Evolutionary conservation across 2,888 invertebrate species (phyloP).

Genomic region (Lymantria monacha): DNA sequence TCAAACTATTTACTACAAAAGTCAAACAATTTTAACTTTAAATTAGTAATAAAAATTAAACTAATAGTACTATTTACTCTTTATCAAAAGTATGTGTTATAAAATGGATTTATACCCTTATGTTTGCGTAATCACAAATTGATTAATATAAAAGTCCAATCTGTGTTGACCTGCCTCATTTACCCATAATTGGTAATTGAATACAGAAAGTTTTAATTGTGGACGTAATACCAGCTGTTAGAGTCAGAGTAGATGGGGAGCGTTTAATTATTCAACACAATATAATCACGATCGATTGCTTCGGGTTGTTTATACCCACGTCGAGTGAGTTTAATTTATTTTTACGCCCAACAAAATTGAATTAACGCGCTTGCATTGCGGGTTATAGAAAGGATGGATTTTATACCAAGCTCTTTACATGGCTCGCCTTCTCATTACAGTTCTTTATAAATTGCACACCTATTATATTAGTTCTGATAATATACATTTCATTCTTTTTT

Average conservation of each 20-base stretch:
- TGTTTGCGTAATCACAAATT: constrained; percentile 21
- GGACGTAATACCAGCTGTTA: constrained; percentile 50
- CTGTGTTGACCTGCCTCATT: constrained; percentile 47
- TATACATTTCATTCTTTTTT: no score
- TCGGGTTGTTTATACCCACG: constrained; percentile 34
- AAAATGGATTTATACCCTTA: background rate
- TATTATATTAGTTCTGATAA: no score
- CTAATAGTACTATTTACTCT: no score
- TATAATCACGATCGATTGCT: constrained; percentile 43
- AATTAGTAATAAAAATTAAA: no score
- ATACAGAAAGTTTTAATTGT: constrained; percentile 61
- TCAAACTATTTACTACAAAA: no score
- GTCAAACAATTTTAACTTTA: no score
- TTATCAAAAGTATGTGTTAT: no score
- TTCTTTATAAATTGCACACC: no score
- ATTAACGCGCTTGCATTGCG: constrained; percentile 18
- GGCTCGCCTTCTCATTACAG: background rate
- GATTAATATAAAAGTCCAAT: constrained; percentile 57
- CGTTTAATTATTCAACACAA: constrained; percentile 64
- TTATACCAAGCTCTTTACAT: constrained; percentile 9
- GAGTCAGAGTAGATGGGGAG: constrained; percentile 32
- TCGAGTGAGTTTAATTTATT: constrained; percentile 37
- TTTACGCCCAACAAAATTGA: constrained; percentile 27
- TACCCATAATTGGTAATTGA: constrained; percentile 63
- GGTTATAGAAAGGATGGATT: constrained; percentile 14